These are phyloP conservation scores for Syngnathoides biaculeatus DNA, from an alignment of 2,113 vertebrate species.

Conservation along the genomic window DNA sequence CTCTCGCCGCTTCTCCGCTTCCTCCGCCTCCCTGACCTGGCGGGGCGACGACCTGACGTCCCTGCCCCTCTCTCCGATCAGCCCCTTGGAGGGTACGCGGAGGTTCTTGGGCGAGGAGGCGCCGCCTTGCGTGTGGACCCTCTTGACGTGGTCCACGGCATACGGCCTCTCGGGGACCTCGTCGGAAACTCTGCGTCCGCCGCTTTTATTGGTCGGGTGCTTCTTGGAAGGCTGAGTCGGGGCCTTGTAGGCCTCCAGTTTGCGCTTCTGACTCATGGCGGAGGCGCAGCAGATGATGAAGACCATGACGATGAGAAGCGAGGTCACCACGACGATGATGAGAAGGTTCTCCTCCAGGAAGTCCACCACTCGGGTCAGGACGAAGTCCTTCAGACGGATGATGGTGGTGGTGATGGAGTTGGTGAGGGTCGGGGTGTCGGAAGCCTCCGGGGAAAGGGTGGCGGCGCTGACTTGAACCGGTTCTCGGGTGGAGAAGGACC, in stretches of 20 bases:
- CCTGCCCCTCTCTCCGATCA: constrained; percentile 64
- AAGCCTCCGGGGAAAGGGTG: constrained; percentile 42
- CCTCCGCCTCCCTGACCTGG: constrained; percentile 58
- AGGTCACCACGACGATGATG: constrained; percentile 86
- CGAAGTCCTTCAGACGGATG: constrained; percentile 75
- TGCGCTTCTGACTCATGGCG: constrained; percentile 87
- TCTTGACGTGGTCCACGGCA: constrained; percentile 70
- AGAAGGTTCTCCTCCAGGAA: constrained; percentile 87
- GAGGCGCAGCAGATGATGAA: constrained; percentile 87
- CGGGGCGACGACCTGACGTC: constrained; percentile 51
- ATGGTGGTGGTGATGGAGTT: constrained; percentile 74
- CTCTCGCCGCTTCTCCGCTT: constrained; percentile 60
- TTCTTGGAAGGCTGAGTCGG: constrained; percentile 75
- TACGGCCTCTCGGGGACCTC: constrained; percentile 78
- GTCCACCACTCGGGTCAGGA: constrained; percentile 80
- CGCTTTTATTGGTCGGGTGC: constrained; percentile 74
- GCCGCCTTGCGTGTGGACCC: constrained; percentile 79
- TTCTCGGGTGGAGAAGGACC: constrained; percentile 38
- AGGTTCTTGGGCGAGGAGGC: constrained; percentile 80
- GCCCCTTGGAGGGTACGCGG: constrained; percentile 71
- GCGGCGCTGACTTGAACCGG: constrained; percentile 30
- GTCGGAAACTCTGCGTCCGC: constrained; percentile 61
- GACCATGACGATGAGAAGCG: constrained; percentile 84
- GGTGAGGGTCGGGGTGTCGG: constrained; percentile 63
- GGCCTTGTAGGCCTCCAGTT: constrained; percentile 89